phyloP scores from a whole-genome alignment of 2,888 invertebrate genomes.

The Notodonta ziczac region DNA sequence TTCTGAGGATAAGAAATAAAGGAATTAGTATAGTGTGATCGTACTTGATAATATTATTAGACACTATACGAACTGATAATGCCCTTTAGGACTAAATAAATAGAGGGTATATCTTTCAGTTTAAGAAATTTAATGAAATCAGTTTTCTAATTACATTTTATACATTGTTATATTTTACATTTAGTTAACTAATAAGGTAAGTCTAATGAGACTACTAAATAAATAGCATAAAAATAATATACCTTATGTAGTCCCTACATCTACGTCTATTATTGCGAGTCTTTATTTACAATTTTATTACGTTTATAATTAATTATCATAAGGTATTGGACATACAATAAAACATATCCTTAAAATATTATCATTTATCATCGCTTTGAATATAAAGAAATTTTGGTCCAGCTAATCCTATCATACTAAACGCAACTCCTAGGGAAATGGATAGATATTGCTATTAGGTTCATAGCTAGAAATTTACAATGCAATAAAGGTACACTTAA shows the following conservation, averaged over 20 bases:
- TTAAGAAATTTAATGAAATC: conserved; percentile 83
- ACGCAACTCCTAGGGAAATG: conserved; percentile 73
- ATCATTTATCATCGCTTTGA: conserved; percentile 65
- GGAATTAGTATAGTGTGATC: too few relatives aligned
- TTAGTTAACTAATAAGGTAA: conserved; percentile 54
- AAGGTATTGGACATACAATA: conserved; percentile 72
- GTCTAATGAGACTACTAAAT: conserved; percentile 72
- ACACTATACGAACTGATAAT: too few relatives aligned
- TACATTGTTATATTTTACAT: conserved; percentile 79
- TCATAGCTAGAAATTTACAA: conserved; percentile 60
- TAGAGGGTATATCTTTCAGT: conserved; percentile 16
- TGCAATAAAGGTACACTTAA: conserved; percentile 46
- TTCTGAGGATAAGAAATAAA: too few relatives aligned
- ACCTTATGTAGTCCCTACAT: conserved; percentile 61
- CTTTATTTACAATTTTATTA: conserved; percentile 69
- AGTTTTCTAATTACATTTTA: conserved; percentile 82
- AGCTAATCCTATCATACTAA: conserved; percentile 80
- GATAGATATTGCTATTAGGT: conserved; percentile 70
- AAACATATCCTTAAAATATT: conserved; percentile 61
- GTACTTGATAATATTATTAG: too few relatives aligned
- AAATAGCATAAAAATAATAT: conserved; percentile 72
- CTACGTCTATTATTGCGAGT: conserved; percentile 79
- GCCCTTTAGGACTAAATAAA: not conserved
- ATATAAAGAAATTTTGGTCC: conserved; percentile 82
- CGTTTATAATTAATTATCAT: conserved; percentile 35